Base-by-base conservation (phyloP, 2,797 vertebrate genomes). In the Dromococcyx pavoninus region DNA sequence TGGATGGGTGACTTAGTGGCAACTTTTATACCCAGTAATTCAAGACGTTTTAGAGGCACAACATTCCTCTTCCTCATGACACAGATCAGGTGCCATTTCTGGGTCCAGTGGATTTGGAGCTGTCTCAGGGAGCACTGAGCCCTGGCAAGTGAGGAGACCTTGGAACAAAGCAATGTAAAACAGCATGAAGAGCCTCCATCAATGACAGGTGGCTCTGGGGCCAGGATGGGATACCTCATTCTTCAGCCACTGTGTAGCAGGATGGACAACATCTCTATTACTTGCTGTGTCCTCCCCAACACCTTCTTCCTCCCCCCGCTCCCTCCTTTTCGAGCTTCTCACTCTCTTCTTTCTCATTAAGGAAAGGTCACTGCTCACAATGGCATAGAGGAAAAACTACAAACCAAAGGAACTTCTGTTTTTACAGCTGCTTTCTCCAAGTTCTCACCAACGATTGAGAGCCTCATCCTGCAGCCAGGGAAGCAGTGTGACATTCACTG, bases 401-500 rank as follows among this genome's bases (percentile, higher is more conserved):
- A 93, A 88, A 84, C 15, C 17, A 28, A 66, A 83, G 35, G 41
- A 93, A 7, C 35, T 86, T 50, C 75, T 79, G 56, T 32, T 79
- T 61, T 51, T 27, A 46, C 46, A 90, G 56, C 4, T 2, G 1
- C 27, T 82, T 66, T 43, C 69, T 73, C 22, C 11, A 13, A 24
- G 82, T 57, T 57, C 22, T 30, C 78, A 54, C 18, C 33, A 44
- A 56, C 32, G 7, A 50, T 35, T 44, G 19, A 53, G 54, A 85
- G 50, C 23, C 54, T 48, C 23, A 11, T 33, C 25, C 64, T 17
- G 14, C 82, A 72, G 74, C 50, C 8, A 0, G 13, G 24, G 57
- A 67, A 25, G 37, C 4, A 9, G 6, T 18, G 1, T 32, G 74
- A 27, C 1, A 0, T 23, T 57, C 41, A 35, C 35, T 1, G 0